phyloP scores from a whole-genome alignment of 2,888 invertebrate species.

The Apomyelois bistriatella region DNA sequence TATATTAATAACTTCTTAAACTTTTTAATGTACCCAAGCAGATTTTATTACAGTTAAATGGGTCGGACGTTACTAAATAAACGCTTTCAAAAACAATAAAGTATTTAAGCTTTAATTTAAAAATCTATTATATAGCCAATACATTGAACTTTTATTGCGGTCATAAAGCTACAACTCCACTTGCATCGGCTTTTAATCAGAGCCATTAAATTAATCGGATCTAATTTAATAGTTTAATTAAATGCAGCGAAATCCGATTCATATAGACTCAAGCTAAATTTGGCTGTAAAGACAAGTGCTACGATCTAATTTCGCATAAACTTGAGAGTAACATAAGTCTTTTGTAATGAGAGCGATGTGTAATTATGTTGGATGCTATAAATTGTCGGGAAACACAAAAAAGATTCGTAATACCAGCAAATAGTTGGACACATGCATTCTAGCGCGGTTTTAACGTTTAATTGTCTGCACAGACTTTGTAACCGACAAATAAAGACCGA shows the following conservation, averaged over 20 bases:
- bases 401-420: constrained; percentile 12
- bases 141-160: background rate
- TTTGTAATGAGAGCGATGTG: background rate
- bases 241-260: constrained; percentile 5
- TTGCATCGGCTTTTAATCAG: constrained; percentile 15
- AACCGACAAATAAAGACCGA: too few species aligned
- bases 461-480: too few species aligned
- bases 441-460: background rate
- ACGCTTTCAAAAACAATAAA: background rate
- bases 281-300: background rate
- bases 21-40: too few species aligned
- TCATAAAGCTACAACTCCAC: background rate
- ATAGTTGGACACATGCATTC: constrained; percentile 18
- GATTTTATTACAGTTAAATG: too few species aligned
- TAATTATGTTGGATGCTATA: constrained; percentile 22
- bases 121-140: background rate
- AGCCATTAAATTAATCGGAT: constrained; percentile 18
- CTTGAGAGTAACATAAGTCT: background rate
- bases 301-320: background rate
- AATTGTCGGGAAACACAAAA: constrained; percentile 15
- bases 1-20: too few species aligned
- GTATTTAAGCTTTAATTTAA: background rate
- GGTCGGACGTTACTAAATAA: background rate
- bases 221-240: constrained; percentile 17
- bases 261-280: background rate